Conservation (phyloP, 2,113 vertebrate genomes). For the Stegastes partitus region DNA sequence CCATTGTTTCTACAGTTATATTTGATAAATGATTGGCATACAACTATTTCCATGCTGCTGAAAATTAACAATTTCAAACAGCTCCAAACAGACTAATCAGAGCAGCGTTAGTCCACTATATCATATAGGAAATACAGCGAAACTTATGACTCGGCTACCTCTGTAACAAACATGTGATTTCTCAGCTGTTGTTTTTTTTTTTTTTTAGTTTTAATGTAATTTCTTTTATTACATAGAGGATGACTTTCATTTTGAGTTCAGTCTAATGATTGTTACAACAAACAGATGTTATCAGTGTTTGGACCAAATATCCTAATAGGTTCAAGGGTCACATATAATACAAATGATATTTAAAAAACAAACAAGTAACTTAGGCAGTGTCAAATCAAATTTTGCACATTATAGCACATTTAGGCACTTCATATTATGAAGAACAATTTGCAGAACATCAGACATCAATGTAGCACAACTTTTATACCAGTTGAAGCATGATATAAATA, state of each 20-base stretch:
- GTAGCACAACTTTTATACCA: neutral
- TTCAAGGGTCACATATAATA: neutral
- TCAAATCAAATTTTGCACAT: conserved; percentile 5
- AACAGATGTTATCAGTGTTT: neutral
- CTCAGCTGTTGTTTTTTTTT: too few relatives aligned
- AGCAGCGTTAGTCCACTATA: neutral
- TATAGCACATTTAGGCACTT: neutral
- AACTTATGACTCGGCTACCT: conserved; percentile 1
- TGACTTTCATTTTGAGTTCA: conserved; percentile 28
- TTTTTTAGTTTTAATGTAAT: conserved; percentile 2
- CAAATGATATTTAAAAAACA: neutral
- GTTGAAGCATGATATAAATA: neutral
- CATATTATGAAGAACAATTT: too few relatives aligned
- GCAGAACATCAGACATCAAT: neutral
- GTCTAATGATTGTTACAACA: neutral
- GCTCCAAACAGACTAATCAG: neutral
- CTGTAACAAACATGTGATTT: conserved; percentile 17
- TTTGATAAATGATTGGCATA: neutral
- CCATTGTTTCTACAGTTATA: conserved; percentile 5
- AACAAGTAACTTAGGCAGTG: neutral
- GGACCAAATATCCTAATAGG: neutral
- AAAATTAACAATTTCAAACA: neutral
- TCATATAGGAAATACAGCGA: neutral
- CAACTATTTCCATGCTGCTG: neutral
- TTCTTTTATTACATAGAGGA: neutral